phyloP scores from a whole-genome alignment of 1,140 invertebrate genomes.

The Zeugodacus cucurbitae region DNA sequence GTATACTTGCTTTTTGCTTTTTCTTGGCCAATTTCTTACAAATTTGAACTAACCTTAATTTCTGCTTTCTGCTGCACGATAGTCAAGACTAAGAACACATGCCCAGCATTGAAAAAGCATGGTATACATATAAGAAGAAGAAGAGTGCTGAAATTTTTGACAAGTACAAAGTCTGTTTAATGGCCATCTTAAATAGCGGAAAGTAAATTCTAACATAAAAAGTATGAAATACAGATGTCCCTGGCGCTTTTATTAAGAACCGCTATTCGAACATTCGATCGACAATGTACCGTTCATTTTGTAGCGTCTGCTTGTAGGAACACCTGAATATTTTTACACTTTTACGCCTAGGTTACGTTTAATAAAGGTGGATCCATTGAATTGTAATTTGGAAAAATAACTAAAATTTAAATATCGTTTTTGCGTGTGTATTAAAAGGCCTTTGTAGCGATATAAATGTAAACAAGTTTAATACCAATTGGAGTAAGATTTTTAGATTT shows the following conservation, averaged over 20 bases:
- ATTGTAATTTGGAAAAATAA: no score
- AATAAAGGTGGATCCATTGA: no score
- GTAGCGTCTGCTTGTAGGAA: no score
- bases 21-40: conserved; percentile 18
- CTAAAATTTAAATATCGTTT: no score
- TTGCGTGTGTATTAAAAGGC: no score
- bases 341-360: no score
- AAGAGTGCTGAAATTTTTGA: conserved; percentile 19
- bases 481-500: no score
- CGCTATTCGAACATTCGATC: not conserved
- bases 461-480: no score
- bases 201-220: not conserved
- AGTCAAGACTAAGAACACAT: conserved; percentile 42
- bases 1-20: conserved; percentile 42
- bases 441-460: no score
- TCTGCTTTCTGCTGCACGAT: conserved; percentile 56
- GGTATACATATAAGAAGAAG: conserved; percentile 45
- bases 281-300: not conserved
- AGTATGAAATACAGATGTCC: not conserved
- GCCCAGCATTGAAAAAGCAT: conserved; percentile 45
- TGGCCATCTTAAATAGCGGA: not conserved
- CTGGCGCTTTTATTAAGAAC: not conserved
- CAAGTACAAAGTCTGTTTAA: conserved; percentile 5
- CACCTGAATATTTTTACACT: no score
- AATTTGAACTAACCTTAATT: conserved; percentile 60